Base-by-base conservation (phyloP, 2,888 invertebrate species). In the Meiosimyza decipiens region DNA sequence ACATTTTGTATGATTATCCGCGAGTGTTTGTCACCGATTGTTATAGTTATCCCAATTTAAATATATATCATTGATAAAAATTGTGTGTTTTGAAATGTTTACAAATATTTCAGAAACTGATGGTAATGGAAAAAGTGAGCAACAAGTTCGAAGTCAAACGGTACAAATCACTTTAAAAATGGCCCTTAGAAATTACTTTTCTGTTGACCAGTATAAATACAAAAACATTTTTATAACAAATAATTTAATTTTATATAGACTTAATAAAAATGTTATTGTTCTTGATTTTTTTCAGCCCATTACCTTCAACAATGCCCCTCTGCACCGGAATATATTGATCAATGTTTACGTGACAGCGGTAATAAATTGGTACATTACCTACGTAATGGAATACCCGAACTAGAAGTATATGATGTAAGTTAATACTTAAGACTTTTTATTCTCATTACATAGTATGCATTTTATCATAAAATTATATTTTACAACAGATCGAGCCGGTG, bases 281-380 rank as follows among this genome's bases (percentile, higher is more conserved):
- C 12, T 18, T 40, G 40, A 40, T 40, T 40, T 40, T 40, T 77
- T 78, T 9, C 87, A 92, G 92, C 90, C 63, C 90, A 94, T 83
- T 95, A 92, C 83, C 88, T 95, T 55, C 92, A 93, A 50, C 90
- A 91, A 77, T 95, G 95, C 82, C 90, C 91, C n/a, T 89, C 89
- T 77, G 88, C 88, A 74, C 93, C 94, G 82, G 91, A 92, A 3
- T 88, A 91, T 69, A 89, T 95, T 12, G 94, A 95, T 82, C 88
- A 89, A 16, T 95, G 95, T 80, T 87, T 95, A 55, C 89, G 91
- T 68, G 91, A 91, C 77, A 92, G 93, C 73, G 94, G 94, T 78
- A 95, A 95, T 85, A 89, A 90, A 70, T 89, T 95, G 71, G 90
- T 93, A 9, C 90, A 92, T 71, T 90, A 92, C 80, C 90, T 95